Evolutionary conservation across 2,113 vertebrate species (phyloP).

Genomic region (Platichthys flesus): DNA sequence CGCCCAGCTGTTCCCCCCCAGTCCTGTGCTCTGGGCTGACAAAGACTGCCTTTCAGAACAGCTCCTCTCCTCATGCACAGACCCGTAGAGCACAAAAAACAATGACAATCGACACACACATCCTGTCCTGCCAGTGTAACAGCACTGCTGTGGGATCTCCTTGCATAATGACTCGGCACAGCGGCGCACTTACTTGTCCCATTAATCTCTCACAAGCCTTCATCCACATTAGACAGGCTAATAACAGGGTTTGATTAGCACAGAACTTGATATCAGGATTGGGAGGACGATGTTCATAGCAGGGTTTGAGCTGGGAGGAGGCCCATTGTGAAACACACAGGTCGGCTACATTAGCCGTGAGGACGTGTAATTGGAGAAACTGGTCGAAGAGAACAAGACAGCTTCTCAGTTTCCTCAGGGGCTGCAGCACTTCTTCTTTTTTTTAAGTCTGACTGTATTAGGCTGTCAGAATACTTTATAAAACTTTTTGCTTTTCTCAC

Average conservation of each 20-base stretch:
- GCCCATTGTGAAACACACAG: constrained; percentile 27
- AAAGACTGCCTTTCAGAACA: constrained; percentile 79
- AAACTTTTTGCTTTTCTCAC: constrained; percentile 14
- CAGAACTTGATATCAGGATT: constrained; percentile 49
- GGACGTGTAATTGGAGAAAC: too few species aligned
- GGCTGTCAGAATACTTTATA: too few species aligned
- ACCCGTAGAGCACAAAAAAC: constrained; percentile 10
- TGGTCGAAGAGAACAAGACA: too few species aligned
- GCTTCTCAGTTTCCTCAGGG: too few species aligned
- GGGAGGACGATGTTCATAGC: not conserved
- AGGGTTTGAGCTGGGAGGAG: constrained; percentile 15
- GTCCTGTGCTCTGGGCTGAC: constrained; percentile 66
- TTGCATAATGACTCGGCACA: constrained; percentile 63
- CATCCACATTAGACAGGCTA: constrained; percentile 39
- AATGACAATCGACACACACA: constrained; percentile 28
- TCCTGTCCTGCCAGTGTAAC: constrained; percentile 60
- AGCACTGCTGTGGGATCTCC: constrained; percentile 48
- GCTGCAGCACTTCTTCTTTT: not conserved
- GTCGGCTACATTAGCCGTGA: constrained; percentile 21
- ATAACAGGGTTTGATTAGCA: constrained; percentile 58
- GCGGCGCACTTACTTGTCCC: constrained; percentile 48
- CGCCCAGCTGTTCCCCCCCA: constrained; percentile 64
- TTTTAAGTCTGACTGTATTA: not conserved
- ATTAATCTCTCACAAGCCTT: constrained; percentile 65
- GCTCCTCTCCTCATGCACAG: constrained; percentile 48